Percentiles rank a stretch among this genome's conserved stretches.
Evolutionary conservation across 2,888 invertebrate species (phyloP).

Genomic region (Homarus gammarus): DNA sequence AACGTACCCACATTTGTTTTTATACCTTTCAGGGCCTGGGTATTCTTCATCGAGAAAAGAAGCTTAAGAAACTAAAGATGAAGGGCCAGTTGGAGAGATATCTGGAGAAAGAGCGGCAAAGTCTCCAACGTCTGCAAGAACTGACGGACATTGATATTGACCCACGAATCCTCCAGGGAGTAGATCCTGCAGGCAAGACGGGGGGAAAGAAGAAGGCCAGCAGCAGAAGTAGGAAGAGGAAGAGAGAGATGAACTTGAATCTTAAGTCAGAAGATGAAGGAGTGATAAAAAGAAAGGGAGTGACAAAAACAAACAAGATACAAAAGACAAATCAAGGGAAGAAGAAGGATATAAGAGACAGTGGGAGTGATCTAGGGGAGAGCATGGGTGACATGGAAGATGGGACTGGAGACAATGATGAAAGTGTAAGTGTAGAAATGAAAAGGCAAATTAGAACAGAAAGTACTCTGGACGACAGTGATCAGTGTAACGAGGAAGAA

Average conservation of each 20-base stretch:
- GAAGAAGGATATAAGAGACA: not conserved
- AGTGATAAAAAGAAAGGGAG: not conserved
- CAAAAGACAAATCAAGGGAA: not conserved
- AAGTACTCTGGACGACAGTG: not conserved
- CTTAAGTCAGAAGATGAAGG: too few species aligned
- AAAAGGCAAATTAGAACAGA: not conserved
- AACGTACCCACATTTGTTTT: not conserved
- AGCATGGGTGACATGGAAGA: not conserved
- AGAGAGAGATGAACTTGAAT: not conserved
- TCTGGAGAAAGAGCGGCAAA: conserved; percentile 43
- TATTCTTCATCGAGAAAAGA: conserved; percentile 34
- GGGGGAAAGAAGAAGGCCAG: not conserved
- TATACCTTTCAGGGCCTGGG: conserved; percentile 42
- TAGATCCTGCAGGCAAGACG: not conserved
- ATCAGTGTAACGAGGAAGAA: not conserved
- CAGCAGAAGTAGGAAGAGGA: conserved; percentile 24
- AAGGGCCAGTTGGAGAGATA: conserved; percentile 32
- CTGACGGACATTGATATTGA: conserved; percentile 41
- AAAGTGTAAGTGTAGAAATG: not conserved
- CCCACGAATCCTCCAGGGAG: not conserved
- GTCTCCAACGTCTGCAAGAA: conserved; percentile 23
- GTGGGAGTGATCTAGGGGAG: not conserved
- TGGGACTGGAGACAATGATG: not conserved
- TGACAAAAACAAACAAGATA: not conserved
- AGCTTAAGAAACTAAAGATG: conserved; percentile 23